Conservation (phyloP, 2,113 vertebrate species). For the Marcusenius ussheri region DNA sequence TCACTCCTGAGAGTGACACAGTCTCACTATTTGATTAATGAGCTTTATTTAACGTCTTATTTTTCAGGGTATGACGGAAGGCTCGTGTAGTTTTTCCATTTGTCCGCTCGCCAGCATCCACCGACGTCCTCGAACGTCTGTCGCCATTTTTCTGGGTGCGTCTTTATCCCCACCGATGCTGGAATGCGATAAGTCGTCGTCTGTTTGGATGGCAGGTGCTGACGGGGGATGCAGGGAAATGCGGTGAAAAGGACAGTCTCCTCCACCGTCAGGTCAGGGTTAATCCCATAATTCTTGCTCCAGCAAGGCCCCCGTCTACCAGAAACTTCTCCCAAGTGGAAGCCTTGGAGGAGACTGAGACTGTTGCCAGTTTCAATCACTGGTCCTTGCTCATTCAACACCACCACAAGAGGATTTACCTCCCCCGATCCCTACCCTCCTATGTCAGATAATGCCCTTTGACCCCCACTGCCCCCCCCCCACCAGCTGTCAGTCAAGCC, state of each 20-base stretch:
- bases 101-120: background rate
- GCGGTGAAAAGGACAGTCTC: background rate
- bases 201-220: background rate
- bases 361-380: background rate
- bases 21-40: conserved; percentile 25
- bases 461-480: background rate
- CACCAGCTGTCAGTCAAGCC: background rate
- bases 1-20: background rate
- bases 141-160: background rate
- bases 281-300: conserved; percentile 19
- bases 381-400: background rate
- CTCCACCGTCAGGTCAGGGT: background rate
- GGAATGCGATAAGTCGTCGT: background rate
- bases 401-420: background rate
- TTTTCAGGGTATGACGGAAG: background rate
- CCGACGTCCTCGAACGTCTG: background rate
- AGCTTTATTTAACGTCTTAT: conserved; percentile 19
- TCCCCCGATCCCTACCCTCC: background rate
- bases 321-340: background rate
- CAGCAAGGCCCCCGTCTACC: conserved; percentile 15
- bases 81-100: background rate
- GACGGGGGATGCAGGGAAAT: background rate
- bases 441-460: background rate
- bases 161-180: background rate
- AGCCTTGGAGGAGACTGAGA: background rate